Evolutionary conservation across 2,797 vertebrate species (phyloP).

Genomic region (Phrynocephalus forsythii): DNA sequence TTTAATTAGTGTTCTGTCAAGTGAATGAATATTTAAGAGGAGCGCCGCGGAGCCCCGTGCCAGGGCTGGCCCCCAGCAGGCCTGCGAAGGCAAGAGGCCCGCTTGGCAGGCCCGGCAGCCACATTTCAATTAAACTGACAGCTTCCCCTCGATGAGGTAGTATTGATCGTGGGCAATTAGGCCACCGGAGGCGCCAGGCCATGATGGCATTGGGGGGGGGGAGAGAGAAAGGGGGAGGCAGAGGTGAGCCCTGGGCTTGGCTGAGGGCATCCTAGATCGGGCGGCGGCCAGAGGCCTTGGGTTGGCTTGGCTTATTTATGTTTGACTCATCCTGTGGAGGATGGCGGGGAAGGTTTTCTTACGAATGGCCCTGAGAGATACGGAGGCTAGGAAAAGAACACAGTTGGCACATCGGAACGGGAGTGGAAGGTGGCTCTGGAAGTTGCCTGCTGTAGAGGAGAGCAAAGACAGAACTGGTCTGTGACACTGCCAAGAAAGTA

Average conservation of each 20-base stretch:
- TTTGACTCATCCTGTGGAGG: no score
- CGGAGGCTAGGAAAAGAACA: not conserved
- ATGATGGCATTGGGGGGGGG: not conserved
- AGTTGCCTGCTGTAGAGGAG: no score
- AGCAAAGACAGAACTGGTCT: no score
- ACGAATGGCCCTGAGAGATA: not conserved
- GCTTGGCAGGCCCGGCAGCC: slow-evolving; percentile 53
- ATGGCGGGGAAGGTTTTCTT: no score
- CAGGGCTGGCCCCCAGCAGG: slow-evolving; percentile 70
- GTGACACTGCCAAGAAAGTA: not conserved
- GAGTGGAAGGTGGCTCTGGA: no score
- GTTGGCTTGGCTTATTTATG: not conserved
- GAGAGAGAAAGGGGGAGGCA: no score
- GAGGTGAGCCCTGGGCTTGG: no score
- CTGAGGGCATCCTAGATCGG: not conserved
- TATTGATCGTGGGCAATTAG: slow-evolving; percentile 44
- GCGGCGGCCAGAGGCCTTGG: not conserved
- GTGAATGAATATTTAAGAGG: slow-evolving; percentile 79
- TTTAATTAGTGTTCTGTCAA: slow-evolving; percentile 87
- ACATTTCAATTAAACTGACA: slow-evolving; percentile 68
- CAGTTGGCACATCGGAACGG: not conserved
- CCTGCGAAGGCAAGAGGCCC: slow-evolving; percentile 22
- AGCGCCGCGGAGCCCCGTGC: slow-evolving; percentile 44
- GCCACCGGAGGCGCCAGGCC: not conserved
- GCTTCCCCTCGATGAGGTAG: slow-evolving; percentile 35